phyloP scores from a whole-genome alignment of 2,113 vertebrate species.

The Xiphias gladius region DNA sequence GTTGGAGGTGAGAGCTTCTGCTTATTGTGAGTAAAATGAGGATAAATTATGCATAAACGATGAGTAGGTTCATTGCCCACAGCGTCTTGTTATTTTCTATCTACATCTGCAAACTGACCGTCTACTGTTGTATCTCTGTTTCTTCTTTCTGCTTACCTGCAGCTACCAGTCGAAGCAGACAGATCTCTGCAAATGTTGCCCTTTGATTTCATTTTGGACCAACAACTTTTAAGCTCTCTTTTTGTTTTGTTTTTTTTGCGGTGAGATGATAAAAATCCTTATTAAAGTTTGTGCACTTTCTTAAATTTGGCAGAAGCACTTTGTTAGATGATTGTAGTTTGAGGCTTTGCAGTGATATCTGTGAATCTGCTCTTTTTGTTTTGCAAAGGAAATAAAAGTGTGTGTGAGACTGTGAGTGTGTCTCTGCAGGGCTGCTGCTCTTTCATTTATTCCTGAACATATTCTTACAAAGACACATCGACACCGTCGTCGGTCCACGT shows the following conservation, averaged over 20 bases:
- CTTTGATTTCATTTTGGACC: not conserved
- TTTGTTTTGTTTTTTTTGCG: not conserved
- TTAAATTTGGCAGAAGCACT: constrained; percentile 23
- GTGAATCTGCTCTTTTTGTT: constrained; percentile 11
- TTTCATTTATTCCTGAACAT: no score
- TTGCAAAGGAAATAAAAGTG: not conserved
- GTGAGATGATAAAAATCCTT: not conserved
- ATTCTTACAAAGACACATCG: no score
- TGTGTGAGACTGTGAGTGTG: not conserved
- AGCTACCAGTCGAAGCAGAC: no score
- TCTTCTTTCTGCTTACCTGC: not conserved
- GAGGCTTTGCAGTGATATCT: constrained; percentile 1
- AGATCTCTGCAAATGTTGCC: not conserved
- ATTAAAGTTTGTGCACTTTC: constrained; percentile 37
- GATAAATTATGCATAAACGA: not conserved
- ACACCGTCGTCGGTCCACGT: no score
- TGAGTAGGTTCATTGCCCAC: not conserved
- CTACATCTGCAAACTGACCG: not conserved
- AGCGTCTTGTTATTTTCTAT: not conserved
- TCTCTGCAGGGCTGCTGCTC: no score
- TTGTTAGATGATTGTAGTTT: not conserved
- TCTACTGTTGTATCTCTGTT: not conserved
- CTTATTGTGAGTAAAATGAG: not conserved
- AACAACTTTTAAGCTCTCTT: not conserved
- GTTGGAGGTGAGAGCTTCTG: no score